Percentiles rank a stretch among this genome's conserved stretches.
phyloP scores from a whole-genome alignment of 2,797 vertebrate genomes.

The Dromococcyx pavoninus region DNA sequence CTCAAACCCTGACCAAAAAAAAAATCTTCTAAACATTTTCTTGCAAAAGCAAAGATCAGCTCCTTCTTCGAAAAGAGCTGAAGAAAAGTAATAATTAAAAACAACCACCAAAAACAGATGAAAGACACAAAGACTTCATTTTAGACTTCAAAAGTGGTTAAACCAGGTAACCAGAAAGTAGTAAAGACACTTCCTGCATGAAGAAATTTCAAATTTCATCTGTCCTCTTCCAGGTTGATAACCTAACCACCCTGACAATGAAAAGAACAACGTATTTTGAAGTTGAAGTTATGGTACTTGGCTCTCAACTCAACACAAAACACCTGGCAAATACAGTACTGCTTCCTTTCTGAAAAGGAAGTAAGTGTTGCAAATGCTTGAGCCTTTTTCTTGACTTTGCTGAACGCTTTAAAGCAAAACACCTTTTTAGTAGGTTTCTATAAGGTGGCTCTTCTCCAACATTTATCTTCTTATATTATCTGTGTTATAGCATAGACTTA shows the following conservation, averaged over 20 bases:
- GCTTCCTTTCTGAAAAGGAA: neutral
- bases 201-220: neutral
- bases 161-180: neutral
- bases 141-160: neutral
- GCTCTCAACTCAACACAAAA: neutral
- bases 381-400: neutral
- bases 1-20: neutral
- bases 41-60: neutral
- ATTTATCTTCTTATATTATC: too few species aligned
- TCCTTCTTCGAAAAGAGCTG: neutral
- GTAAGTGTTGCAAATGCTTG: neutral
- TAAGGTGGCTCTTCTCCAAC: neutral
- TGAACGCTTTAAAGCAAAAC: neutral
- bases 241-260: neutral
- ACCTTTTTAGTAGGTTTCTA: neutral
- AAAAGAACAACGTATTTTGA: neutral
- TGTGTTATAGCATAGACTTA: too few species aligned
- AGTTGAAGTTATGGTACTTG: neutral
- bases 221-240: neutral
- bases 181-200: neutral
- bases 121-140: neutral
- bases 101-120: neutral
- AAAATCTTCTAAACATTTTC: neutral
- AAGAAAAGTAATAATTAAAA: neutral
- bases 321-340: neutral